These are phyloP conservation scores for Chalcosyrphus nemorum DNA, from an alignment of 2,888 invertebrate species.

Conservation along the genomic window DNA sequence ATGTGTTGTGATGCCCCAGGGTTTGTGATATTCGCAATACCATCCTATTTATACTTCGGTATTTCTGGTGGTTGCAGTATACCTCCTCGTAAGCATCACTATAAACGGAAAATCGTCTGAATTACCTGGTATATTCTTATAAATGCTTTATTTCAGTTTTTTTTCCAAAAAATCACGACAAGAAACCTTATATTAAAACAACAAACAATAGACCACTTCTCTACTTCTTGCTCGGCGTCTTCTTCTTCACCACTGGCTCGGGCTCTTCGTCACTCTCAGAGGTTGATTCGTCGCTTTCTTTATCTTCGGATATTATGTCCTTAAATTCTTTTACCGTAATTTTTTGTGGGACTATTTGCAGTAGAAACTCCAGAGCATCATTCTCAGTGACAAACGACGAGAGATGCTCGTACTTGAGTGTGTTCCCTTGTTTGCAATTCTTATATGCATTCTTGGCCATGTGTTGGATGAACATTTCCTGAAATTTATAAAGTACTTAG, in stretches of 20 bases:
- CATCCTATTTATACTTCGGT: too few species aligned
- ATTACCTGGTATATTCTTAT: too few species aligned
- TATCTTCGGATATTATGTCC: slow-evolving; percentile 75
- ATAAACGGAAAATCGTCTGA: too few species aligned
- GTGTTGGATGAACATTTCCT: slow-evolving; percentile 80
- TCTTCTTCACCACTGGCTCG: slow-evolving; percentile 43
- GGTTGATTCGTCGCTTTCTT: slow-evolving; percentile 48
- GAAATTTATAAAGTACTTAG: slow-evolving; percentile 16
- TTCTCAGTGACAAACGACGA: slow-evolving; percentile 77
- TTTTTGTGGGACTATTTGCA: slow-evolving; percentile 80
- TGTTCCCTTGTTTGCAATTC: slow-evolving; percentile 73
- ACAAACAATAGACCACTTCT: neutral
- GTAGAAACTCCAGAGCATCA: slow-evolving; percentile 78
- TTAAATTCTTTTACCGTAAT: slow-evolving; percentile 80
- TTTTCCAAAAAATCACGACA: too few species aligned
- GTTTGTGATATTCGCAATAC: too few species aligned
- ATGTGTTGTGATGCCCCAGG: too few species aligned
- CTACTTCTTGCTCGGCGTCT: slow-evolving; percentile 44
- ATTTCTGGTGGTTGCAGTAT: too few species aligned
- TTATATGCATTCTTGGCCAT: slow-evolving; percentile 77
- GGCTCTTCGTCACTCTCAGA: slow-evolving; percentile 63
- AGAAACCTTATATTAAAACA: too few species aligned
- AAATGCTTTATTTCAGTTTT: too few species aligned
- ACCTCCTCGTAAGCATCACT: too few species aligned
- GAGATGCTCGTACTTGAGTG: slow-evolving; percentile 79